Base-by-base conservation (phyloP, 2,888 invertebrate genomes). In the Globia sparganii region DNA sequence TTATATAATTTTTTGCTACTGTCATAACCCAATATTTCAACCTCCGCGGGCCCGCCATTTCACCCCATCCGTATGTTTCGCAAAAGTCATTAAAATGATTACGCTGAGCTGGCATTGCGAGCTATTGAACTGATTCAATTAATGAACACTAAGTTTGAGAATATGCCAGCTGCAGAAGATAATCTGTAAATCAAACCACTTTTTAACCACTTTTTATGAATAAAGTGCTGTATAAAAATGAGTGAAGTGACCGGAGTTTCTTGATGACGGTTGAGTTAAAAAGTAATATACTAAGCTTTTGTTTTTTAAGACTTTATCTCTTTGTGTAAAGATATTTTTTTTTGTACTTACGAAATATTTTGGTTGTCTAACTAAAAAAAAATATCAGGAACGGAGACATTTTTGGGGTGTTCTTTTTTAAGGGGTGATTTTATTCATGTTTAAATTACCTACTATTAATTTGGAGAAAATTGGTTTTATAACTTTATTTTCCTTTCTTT, bases 41-140 rank as follows among this genome's bases (percentile, higher is more conserved):
- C 2, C 8, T 4, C 4, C 0, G 34, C 58, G 49, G 25, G 40
- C 15, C 49, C 67, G 59, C 34, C 25, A 31, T 18, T 28, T 15
- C 13, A 37, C 9, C 21, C 18, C 31, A 13, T 18, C 66, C 31
- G 37, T 78, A 70, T 2, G 66, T 75, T 64, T n/a, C 43, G 67
- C 59, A 56, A 71, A 74, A 86, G 85, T 87, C 85, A 86, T 87
- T 86, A 85, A 83, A 85, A 81, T 79, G 78, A 87, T 81, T 79
- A 81, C 77, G 72, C 74, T 37, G 77, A 56, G 58, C 70, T 81
- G 53, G 77, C 73, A 58, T 59, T 70, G 58, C 79, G 28, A 77
- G 66, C 77, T 84, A 80, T 81, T 78, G 72, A 86, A 75, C 70
- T 69, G 80, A 82, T 84, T 87, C 68, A 76, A 87, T 87, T 77